Evolutionary conservation across 2,888 invertebrate genomes (phyloP), one percentile per base, ranked within the genome.

Genomic region (Rhyacophila evoluta): DNA sequence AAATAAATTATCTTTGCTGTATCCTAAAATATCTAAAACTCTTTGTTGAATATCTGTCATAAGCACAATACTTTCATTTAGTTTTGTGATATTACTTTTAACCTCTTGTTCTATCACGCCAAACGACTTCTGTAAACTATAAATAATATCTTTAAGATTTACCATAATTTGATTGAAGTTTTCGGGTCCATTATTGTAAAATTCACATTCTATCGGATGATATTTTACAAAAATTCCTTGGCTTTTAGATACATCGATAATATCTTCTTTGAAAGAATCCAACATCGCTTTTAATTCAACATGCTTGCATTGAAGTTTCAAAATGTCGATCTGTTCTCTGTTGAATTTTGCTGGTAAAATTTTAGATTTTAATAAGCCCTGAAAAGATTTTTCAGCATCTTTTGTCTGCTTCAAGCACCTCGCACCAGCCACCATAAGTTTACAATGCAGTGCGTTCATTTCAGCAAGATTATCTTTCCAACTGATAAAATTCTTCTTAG

Each of bases 391-490:
- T 12, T 37, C 25, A 5, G 36, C 15, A 25, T 33, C 11, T 15
- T 76, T 76, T 11, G 15, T 25, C 10, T 39, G 29, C 15, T 73
- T 79, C 37, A 28, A 11, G 29, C 76, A 55, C n/a, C 76, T 75
- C 4, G 55, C 25, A 2, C 27, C 68, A 1, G 73, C 70, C 0
- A 76, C 25, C 29, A 74, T 74, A 27, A 77, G 19, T 28, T 80
- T 77, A 15, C 72, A 74, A 33, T 77, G 75, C 67, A 77, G 71
- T 2, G 73, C 28, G 33, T 55, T 77, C 25, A 80, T 25, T 11
- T 41, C 41, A 8, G 72, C 77, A 1, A 80, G 19, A 77, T 72
- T 74, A 8, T 74, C 77, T 15, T 74, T 80, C 80, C 77, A 80
- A 0, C 15, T 2, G 55, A 25, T 55, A 1, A 55, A 55, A 55